Base-by-base conservation (phyloP, 2,888 invertebrate species). In the Listrodromus nycthemerus region DNA sequence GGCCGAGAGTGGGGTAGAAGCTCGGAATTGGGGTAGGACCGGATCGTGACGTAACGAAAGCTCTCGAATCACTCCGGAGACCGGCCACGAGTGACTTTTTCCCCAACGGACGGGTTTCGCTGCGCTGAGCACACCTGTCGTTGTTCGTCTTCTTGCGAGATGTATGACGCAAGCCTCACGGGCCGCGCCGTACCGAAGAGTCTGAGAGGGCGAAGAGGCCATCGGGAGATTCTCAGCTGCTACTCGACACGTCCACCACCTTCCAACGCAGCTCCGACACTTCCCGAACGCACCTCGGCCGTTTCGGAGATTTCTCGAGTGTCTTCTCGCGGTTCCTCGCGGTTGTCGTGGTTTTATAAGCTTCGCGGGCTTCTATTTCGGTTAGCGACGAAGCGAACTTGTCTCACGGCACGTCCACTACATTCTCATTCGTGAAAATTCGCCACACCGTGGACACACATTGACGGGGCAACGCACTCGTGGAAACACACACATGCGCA, bases 301-400 rank as follows among this genome's bases (percentile, higher is more conserved):
- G 75, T 71, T 76, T 83, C 41, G 10, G 70, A 80, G 75, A 76
- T 83, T 80, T 76, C 76, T 41, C 71, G 75, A 67, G 76, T 66
- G 45, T 75, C 52, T 50, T 69, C 61, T 61, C 73, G 82, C 58
- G 24, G 70, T 83, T 61, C 71, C 73, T 67, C 76, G 67, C 66
- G 41, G 71, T 77, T 73, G 67, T 70, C 52, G 71, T 67, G 67
- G 76, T 67, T 13, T 13, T 41, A 41, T 41, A 41, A 41, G 41
- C 13, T 13, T 0, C 41, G 69, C 80, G 76, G 66, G 63, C 81
- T 81, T 84, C 84, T 84, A 84, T 84, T 84, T 84, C 55, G 69
- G 84, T 77, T 80, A 48, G 74, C 65, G 58, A 63, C 55, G 65
- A 66, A 76, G 74, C 65, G 41, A 30, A 77, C 61, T 7, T 33